Evolutionary conservation across 2,797 vertebrate species (phyloP).

Genomic region (Coregonus suidteri): DNA sequence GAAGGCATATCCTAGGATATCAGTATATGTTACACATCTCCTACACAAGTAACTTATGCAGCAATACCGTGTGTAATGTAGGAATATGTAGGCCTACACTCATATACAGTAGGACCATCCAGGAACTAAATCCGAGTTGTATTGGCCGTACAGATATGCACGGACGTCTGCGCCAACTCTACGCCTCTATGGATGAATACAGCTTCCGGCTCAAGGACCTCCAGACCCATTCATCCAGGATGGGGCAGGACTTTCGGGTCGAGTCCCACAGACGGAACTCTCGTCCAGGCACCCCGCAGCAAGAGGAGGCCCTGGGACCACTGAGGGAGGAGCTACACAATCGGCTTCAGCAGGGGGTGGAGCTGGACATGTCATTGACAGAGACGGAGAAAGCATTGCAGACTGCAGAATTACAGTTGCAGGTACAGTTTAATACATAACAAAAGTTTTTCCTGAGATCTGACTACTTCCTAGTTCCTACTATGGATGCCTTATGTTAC

Average conservation of each 20-base stretch:
- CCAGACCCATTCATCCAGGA: constrained; percentile 62
- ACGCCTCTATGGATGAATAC: constrained; percentile 76
- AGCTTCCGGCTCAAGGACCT: constrained; percentile 74
- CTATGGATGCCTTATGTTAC: not conserved
- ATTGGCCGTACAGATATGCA: constrained; percentile 60
- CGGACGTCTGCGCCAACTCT: constrained; percentile 72
- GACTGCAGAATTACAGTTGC: constrained; percentile 74
- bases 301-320: constrained; percentile 72
- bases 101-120: not conserved
- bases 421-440: constrained; percentile 71
- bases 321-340: constrained; percentile 81
- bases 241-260: constrained; percentile 77
- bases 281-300: constrained; percentile 14
- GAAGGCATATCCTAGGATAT: no score
- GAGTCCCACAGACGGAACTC: constrained; percentile 57
- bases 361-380: constrained; percentile 74
- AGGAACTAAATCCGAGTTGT: not conserved
- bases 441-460: not conserved
- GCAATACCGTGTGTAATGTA: not conserved
- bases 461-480: not conserved
- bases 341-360: constrained; percentile 75
- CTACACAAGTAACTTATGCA: not conserved
- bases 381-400: constrained; percentile 75
- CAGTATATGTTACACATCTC: not conserved
- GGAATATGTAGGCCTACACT: not conserved